These are phyloP conservation scores for Hyperoplus immaculatus DNA, from an alignment of 2,797 vertebrate genomes.

Conservation along the genomic window DNA sequence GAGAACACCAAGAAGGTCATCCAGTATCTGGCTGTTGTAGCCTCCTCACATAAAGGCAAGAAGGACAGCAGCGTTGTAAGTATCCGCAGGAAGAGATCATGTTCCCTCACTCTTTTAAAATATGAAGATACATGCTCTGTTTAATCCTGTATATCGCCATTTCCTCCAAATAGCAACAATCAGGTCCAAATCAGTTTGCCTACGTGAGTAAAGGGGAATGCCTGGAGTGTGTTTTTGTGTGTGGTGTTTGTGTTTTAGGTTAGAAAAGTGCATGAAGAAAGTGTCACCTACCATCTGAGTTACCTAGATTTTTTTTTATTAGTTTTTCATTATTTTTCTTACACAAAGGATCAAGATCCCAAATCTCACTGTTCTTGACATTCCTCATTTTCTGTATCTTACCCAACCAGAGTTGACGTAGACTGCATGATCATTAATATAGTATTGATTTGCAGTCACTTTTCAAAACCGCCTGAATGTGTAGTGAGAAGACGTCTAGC, in stretches of 20 bases:
- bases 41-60: slow-evolving; percentile 98
- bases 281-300: slow-evolving; percentile 59
- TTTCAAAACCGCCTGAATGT: slow-evolving; percentile 42
- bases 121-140: slow-evolving; percentile 47
- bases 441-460: slow-evolving; percentile 50
- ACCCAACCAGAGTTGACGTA: slow-evolving; percentile 56
- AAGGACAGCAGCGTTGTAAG: slow-evolving; percentile 95
- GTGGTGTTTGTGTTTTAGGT: slow-evolving; percentile 71
- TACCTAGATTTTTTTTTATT: slow-evolving; percentile 14
- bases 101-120: slow-evolving; percentile 67
- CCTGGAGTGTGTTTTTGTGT: slow-evolving; percentile 78
- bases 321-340: slow-evolving; percentile 39
- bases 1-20: slow-evolving; percentile 99
- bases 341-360: slow-evolving; percentile 60
- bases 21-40: slow-evolving; percentile 96
- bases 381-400: slow-evolving; percentile 34
- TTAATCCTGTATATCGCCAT: slow-evolving; percentile 80
- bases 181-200: slow-evolving; percentile 85
- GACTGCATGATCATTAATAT: slow-evolving; percentile 67
- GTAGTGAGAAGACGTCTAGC: slow-evolving; percentile 37
- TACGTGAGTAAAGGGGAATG: slow-evolving; percentile 87
- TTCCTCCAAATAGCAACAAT: slow-evolving; percentile 87
- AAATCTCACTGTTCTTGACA: slow-evolving; percentile 38
- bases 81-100: slow-evolving; percentile 50
- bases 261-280: slow-evolving; percentile 82